Evolutionary conservation across 2,797 vertebrate species (phyloP).

Genomic region (Emys orbicularis): DNA sequence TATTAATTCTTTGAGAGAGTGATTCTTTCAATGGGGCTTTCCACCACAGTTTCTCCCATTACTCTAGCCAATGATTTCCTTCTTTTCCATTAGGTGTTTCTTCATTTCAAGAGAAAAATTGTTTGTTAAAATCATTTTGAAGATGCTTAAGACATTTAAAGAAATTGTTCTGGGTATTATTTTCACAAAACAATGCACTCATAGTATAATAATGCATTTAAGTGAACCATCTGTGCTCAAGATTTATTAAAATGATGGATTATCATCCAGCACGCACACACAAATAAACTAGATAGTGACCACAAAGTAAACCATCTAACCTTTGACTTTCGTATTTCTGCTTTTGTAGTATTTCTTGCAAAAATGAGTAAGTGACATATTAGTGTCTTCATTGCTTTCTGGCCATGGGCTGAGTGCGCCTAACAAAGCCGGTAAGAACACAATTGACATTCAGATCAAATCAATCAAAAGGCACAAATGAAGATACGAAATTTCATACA

Average conservation of each 20-base stretch:
- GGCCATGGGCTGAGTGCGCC: rapidly evolving
- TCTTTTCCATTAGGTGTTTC: not conserved
- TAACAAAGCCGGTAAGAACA: not conserved
- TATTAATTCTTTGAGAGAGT: not conserved
- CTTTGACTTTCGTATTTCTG: not conserved
- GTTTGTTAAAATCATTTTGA: rapidly evolving
- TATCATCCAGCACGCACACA: not conserved
- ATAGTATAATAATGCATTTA: rapidly evolving
- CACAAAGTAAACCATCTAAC: not conserved
- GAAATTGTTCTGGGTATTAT: rapidly evolving
- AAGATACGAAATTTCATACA: not conserved
- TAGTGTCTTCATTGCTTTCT: rapidly evolving
- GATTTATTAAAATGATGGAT: not conserved
- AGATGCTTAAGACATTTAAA: not conserved
- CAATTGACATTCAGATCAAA: rapidly evolving
- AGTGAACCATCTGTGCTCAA: not conserved
- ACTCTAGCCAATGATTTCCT: not conserved
- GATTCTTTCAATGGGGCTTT: not conserved
- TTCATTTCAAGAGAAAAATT: not conserved
- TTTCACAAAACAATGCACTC: not conserved
- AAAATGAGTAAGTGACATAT: not conserved
- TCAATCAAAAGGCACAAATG: not conserved
- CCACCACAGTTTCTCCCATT: not conserved
- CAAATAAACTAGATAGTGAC: rapidly evolving
- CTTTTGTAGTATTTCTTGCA: not conserved